Percentiles rank a stretch among this genome's conserved stretches.
Conservation (phyloP, 2,888 invertebrate species). For the Ormyrus nitidulus region DNA sequence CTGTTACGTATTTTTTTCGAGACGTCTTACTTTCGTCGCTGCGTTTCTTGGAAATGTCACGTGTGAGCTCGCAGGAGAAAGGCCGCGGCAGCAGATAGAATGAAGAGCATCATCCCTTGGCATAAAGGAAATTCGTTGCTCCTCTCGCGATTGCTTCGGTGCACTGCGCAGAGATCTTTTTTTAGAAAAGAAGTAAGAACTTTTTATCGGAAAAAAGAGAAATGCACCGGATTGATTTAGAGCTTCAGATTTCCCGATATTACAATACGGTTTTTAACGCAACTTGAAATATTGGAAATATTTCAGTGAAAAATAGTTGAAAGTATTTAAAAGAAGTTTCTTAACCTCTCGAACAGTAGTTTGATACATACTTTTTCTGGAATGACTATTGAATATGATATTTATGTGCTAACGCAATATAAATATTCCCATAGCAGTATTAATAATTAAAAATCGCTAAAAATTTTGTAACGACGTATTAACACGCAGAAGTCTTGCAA, state of each 20-base stretch:
- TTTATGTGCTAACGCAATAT: background rate
- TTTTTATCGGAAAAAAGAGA: background rate
- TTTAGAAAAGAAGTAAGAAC: background rate
- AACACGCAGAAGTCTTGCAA: no score
- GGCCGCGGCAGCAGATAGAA: conserved; percentile 3
- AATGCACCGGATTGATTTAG: conserved; percentile 32
- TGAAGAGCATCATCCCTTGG: conserved; percentile 26
- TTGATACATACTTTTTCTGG: no score
- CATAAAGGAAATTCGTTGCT: conserved; percentile 10
- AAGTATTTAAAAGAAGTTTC: no score
- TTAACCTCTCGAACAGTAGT: no score
- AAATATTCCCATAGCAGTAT: no score
- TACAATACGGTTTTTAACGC: background rate
- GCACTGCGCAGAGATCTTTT: conserved; percentile 17
- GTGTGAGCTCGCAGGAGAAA: conserved; percentile 21
- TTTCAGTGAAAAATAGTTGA: no score
- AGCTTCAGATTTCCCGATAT: background rate
- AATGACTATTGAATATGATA: background rate
- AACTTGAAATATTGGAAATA: no score
- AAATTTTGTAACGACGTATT: background rate
- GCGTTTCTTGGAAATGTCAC: conserved; percentile 42
- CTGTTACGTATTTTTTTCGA: conserved; percentile 33
- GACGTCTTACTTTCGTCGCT: conserved; percentile 36
- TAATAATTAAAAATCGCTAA: background rate
- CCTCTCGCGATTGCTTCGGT: conserved; percentile 15